These are phyloP conservation scores for Phyllopteryx taeniolatus DNA, from an alignment of 2,113 vertebrate genomes.

Conservation along the genomic window DNA sequence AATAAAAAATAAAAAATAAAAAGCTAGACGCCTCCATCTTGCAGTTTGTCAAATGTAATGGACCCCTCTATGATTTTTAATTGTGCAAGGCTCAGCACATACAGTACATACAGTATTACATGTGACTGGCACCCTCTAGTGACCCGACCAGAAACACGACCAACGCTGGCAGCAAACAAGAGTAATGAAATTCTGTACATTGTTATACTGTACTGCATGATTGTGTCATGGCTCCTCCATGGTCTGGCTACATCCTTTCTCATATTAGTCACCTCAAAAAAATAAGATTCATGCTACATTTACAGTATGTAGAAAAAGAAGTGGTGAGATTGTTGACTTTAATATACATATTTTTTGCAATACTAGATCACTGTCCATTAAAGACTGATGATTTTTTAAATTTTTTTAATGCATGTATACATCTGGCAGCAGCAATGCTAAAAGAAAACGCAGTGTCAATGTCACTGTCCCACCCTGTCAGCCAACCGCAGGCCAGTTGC, in stretches of 20 bases:
- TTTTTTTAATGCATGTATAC: background rate
- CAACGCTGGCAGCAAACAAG: background rate
- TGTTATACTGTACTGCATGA: background rate
- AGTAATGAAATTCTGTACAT: background rate
- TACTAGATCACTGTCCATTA: background rate
- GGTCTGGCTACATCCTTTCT: background rate
- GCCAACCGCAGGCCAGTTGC: conserved; percentile 42
- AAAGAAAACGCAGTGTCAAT: conserved; percentile 34
- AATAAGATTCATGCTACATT: no score
- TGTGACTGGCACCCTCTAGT: conserved; percentile 49
- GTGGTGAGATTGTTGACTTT: no score
- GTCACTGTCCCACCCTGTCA: conserved; percentile 45
- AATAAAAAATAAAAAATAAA: background rate
- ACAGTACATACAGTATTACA: background rate
- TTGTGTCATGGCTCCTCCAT: background rate
- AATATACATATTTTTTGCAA: background rate
- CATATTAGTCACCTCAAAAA: background rate
- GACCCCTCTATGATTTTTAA: background rate
- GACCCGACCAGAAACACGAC: conserved; percentile 9
- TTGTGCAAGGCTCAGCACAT: background rate
- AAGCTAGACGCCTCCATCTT: background rate
- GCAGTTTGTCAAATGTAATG: background rate
- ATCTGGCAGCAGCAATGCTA: conserved; percentile 13
- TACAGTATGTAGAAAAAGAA: background rate
- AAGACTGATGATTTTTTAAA: background rate